These are phyloP conservation scores for Phallusia fumigata DNA, from an alignment of 23 tunicate genomes.

Conservation along the genomic window DNA sequence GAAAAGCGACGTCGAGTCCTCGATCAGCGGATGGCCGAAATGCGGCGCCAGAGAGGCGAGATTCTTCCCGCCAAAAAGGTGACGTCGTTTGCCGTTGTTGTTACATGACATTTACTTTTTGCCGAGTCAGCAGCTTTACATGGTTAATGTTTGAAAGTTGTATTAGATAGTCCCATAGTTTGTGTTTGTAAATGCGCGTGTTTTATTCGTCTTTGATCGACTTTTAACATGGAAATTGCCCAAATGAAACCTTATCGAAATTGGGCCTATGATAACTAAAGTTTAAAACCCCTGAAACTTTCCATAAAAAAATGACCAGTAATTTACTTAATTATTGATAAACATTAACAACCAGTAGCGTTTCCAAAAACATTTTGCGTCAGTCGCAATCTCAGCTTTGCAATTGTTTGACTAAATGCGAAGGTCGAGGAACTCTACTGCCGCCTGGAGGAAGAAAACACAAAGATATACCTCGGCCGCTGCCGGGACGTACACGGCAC, in stretches of 20 bases:
- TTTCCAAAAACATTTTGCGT: no score
- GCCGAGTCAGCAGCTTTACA: not conserved
- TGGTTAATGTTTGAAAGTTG: not conserved
- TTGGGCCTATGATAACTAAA: no score
- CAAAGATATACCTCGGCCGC: constrained; percentile 66
- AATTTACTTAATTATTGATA: no score
- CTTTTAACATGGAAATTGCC: no score
- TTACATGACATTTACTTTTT: no score
- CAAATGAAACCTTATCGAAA: no score
- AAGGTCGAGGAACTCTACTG: constrained; percentile 89
- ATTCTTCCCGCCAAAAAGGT: constrained; percentile 87
- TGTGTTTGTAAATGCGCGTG: not conserved
- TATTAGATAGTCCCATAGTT: not conserved
- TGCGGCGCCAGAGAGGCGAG: constrained; percentile 82
- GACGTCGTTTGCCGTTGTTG: not conserved
- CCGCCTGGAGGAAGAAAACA: constrained; percentile 74
- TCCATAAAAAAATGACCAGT: no score
- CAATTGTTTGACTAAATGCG: not conserved
- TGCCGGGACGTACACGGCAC: constrained; percentile 48
- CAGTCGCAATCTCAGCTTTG: no score
- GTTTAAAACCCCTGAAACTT: no score
- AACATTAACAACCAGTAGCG: no score
- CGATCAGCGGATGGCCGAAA: constrained; percentile 75
- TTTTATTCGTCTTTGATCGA: no score
- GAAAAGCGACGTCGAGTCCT: constrained; percentile 77